These are phyloP conservation scores for Ranitomeya variabilis DNA, from an alignment of 2,113 vertebrate species.

Conservation along the genomic window DNA sequence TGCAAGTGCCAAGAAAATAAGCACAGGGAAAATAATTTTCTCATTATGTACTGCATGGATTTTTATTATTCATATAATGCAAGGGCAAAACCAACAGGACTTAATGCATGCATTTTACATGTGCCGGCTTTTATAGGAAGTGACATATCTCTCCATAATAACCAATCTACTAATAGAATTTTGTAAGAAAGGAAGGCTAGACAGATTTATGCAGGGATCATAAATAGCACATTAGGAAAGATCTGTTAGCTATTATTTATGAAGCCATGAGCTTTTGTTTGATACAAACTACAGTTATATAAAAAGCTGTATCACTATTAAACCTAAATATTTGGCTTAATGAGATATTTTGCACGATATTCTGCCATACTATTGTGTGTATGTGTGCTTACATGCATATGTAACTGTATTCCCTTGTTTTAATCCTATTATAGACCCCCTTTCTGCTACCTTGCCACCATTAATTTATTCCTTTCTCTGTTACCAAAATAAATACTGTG, in stretches of 20 bases:
- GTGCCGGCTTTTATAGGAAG: conserved; percentile 56
- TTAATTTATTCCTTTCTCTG: not conserved
- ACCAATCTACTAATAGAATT: conserved; percentile 43
- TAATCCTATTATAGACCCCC: too few relatives aligned
- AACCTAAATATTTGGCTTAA: not conserved
- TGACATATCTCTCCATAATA: conserved; percentile 53
- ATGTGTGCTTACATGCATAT: not conserved
- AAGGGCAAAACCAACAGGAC: conserved; percentile 60
- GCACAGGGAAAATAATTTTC: conserved; percentile 65
- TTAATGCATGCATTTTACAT: conserved; percentile 52
- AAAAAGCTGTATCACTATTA: not conserved
- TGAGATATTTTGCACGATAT: not conserved
- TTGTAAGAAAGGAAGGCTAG: conserved; percentile 59
- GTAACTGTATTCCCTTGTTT: not conserved
- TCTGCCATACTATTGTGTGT: not conserved
- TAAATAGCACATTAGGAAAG: conserved; percentile 49
- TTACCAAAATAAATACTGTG: not conserved
- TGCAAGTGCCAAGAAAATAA: conserved; percentile 75
- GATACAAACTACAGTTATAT: not conserved
- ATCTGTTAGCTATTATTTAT: conserved; percentile 49
- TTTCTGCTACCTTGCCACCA: not conserved
- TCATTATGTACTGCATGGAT: conserved; percentile 55
- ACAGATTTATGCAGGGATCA: conserved; percentile 54
- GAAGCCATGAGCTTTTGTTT: not conserved
- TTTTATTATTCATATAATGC: conserved; percentile 60